Conservation (phyloP, 2,888 invertebrate genomes). For the Chymomyza procnemis region DNA sequence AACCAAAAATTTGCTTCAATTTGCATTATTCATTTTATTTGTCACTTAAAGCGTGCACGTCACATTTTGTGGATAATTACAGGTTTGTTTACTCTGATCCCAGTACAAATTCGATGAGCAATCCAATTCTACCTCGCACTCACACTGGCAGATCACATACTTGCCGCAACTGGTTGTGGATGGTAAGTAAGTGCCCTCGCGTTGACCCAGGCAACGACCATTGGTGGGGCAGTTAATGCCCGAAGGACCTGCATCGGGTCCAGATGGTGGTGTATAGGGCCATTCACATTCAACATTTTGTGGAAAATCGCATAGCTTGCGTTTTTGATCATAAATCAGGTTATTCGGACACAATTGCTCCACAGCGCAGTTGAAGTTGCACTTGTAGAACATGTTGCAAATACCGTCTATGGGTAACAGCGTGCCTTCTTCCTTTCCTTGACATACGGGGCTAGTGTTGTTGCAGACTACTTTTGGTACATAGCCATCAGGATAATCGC, state of each 20-base stretch:
- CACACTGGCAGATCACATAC: conserved; percentile 66
- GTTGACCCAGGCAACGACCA: conserved; percentile 54
- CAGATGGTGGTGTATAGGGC: conserved; percentile 57
- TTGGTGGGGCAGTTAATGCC: conserved; percentile 59
- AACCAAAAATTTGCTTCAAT: neutral
- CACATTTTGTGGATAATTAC: conserved; percentile 38
- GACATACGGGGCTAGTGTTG: conserved; percentile 33
- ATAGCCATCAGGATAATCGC: conserved; percentile 48
- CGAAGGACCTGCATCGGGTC: conserved; percentile 67
- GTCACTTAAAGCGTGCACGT: conserved; percentile 30
- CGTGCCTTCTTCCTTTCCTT: conserved; percentile 36
- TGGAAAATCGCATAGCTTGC: conserved; percentile 36
- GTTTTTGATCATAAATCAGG: conserved; percentile 26
- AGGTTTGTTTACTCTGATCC: conserved; percentile 26
- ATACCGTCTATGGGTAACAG: conserved; percentile 47
- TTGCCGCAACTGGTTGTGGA: conserved; percentile 47
- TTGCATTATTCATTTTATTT: neutral
- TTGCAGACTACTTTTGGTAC: conserved; percentile 47
- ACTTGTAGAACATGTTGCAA: conserved; percentile 58
- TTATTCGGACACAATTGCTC: conserved; percentile 57
- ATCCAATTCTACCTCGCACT: conserved; percentile 61
- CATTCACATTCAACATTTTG: conserved; percentile 34
- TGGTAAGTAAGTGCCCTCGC: conserved; percentile 44
- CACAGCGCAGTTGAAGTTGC: conserved; percentile 57
- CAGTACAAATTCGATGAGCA: conserved; percentile 39